Base-by-base conservation (phyloP, 1,140 invertebrate species). In the Dreissena rostriformis region DNA sequence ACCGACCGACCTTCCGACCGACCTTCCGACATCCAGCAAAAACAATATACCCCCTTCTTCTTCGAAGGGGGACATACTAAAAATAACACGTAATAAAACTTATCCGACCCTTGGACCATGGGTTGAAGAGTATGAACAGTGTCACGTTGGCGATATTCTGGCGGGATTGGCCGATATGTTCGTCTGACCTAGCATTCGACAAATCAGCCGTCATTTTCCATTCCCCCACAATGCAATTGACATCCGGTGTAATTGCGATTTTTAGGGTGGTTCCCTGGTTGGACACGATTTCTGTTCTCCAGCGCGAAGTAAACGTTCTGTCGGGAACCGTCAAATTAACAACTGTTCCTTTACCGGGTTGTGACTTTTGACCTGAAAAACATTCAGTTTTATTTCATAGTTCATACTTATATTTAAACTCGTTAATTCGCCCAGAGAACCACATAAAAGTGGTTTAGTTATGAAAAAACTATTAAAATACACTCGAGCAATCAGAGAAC, bases 161-260 rank as follows among this genome's bases (percentile, higher is more conserved):
- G 39, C 39, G 2, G 39, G 39, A 39, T 2, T 39, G 39, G 39
- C 2, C 39, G 39, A 39, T 39, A 39, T 2, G 39, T 39, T 39
- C 39, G 39, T 39, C 39, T 39, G 39, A 8, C 39, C 39, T 39
- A 39, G 39, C 39, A 5, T 96, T 93, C 92, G 96, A 97, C 0
- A 97, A 97, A 84, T 98, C 96, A 1, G 98, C 95, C 26, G 97
- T 96, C 82, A 98, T 93, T 68, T 95, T 95, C 97, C 97, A 98
- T 88, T 96, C 95, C 11, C 97, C 97, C 8, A 98, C 96, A 19
- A 97, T 95, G 81, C 96, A 96, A 65, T 96, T 94, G 0, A 96
- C 93, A 0, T 96, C 95, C 17, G 83, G 70, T 28, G 51, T 19
- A 39, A 84, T 65, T 17, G n/a, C 49, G 0, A 86, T 17, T 15